Percentiles rank a stretch among this genome's conserved stretches.
Conservation (phyloP, 2,113 vertebrate genomes). For the Pampusana beccarii region DNA sequence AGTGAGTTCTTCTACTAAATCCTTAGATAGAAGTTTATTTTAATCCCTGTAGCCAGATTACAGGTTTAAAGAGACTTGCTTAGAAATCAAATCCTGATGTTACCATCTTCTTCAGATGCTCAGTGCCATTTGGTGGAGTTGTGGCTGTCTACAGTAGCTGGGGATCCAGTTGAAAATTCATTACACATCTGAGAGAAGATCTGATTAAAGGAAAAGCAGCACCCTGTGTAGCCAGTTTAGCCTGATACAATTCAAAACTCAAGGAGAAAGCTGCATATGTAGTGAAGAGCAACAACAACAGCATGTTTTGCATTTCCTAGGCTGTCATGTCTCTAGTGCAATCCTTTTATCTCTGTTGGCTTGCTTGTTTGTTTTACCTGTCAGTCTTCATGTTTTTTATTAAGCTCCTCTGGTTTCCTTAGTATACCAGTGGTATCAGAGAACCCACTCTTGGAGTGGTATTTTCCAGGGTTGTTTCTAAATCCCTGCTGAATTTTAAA, state of each 20-base stretch:
- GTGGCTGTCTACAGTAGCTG: not conserved
- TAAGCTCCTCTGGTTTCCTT: not conserved
- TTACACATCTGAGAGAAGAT: not conserved
- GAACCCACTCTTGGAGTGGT: not conserved
- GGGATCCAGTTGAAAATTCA: not conserved
- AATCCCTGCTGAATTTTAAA: not conserved
- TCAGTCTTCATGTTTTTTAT: not conserved
- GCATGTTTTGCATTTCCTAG: not conserved
- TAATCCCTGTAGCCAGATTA: constrained; percentile 11
- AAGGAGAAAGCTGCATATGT: not conserved
- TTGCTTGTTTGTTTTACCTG: not conserved
- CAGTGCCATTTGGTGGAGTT: not conserved
- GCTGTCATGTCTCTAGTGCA: not conserved
- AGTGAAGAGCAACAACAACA: not conserved
- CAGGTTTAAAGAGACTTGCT: not conserved
- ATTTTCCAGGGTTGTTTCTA: not conserved
- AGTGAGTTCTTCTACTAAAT: not conserved
- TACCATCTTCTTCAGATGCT: not conserved
- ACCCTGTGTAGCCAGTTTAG: not conserved
- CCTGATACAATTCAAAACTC: not conserved
- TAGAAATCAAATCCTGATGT: not conserved
- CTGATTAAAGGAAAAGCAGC: not conserved
- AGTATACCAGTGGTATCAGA: not conserved
- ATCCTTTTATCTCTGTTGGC: not conserved
- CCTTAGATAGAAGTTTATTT: not conserved